Percentiles rank a stretch among this genome's conserved stretches.
Evolutionary conservation across 2,888 invertebrate genomes (phyloP).

Genomic region (Crematogaster levior): DNA sequence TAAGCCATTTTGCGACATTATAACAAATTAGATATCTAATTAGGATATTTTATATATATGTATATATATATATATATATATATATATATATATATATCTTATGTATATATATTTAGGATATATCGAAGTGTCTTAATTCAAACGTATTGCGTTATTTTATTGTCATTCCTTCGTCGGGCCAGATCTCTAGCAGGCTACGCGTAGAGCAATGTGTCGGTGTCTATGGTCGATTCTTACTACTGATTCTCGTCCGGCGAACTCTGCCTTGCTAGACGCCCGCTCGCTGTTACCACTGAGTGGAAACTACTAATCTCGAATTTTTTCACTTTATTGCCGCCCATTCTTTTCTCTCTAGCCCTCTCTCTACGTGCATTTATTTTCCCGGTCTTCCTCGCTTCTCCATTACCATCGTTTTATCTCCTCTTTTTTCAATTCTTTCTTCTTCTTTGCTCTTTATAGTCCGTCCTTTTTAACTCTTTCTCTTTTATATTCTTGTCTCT

Average conservation of each 20-base stretch:
- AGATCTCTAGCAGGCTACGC: not conserved
- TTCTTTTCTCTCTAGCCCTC: not conserved
- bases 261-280: not conserved
- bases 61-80: too few species aligned
- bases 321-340: slow-evolving; percentile 45
- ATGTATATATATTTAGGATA: too few species aligned
- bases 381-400: slow-evolving; percentile 11
- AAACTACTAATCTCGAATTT: slow-evolving; percentile 57
- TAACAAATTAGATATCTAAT: slow-evolving; percentile 50
- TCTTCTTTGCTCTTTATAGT: slow-evolving; percentile 4
- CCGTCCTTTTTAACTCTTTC: not conserved
- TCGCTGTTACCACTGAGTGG: slow-evolving; percentile 30
- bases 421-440: not conserved
- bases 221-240: slow-evolving; percentile 71
- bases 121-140: slow-evolving; percentile 31
- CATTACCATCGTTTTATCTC: not conserved
- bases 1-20: slow-evolving; percentile 54
- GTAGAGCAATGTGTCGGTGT: slow-evolving; percentile 18
- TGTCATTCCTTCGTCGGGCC: slow-evolving; percentile 11
- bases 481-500: slow-evolving; percentile 22
- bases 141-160: not conserved
- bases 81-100: too few species aligned
- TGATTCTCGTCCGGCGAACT: slow-evolving; percentile 60
- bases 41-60: not conserved
- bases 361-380: not conserved